Evolutionary conservation across 2,888 invertebrate genomes (phyloP), one percentile per base, ranked within the genome.

Genomic region (Acheta domesticus): DNA sequence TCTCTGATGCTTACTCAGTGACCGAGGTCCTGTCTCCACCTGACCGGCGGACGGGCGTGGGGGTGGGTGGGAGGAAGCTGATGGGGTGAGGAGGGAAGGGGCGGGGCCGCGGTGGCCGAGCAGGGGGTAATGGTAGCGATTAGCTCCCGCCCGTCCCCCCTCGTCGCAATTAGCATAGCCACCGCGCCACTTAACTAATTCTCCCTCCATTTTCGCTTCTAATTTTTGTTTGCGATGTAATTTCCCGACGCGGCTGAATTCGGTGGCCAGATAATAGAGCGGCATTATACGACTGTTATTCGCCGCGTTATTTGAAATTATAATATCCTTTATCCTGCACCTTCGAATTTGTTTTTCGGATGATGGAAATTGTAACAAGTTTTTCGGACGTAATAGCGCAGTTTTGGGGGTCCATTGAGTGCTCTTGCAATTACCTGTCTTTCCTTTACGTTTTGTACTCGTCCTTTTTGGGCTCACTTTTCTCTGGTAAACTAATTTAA

Each of bases 111-210:
- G n/a, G 62, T 12, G 62, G 62, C n/a, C 14, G 62, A 19, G 14
- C 4, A 62, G n/a, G 8, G n/a, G 62, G 62, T 62, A 62, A 62
- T 62, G 14, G 62, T n/a, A n/a, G 16, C 62, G 8, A 62, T 62
- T 62, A 62, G 62, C 8, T 8, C 62, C n/a, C 62, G 0, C 62
- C 16, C n/a, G 16, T 11, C 62, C 62, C 14, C 16, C n/a, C 12
- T 14, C n/a, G 4, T 8, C 62, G 5, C 16, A 14, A 62, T 62
- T 62, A 62, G n/a, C 62, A 62, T 62, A 62, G 62, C 62, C 62
- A 62, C 62, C 62, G n/a, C 62, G n/a, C 62, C 62, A 62, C 62
- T 62, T 62, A 62, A 62, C 62, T 62, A 62, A 62, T 62, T 62
- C 62, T 19, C 62, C 62, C 62, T 62, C 62, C n/a, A n/a, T 62